Evolutionary conservation across 2,888 invertebrate species (phyloP), one percentile per base, ranked within the genome.

Genomic region (Abrostola triplasia): DNA sequence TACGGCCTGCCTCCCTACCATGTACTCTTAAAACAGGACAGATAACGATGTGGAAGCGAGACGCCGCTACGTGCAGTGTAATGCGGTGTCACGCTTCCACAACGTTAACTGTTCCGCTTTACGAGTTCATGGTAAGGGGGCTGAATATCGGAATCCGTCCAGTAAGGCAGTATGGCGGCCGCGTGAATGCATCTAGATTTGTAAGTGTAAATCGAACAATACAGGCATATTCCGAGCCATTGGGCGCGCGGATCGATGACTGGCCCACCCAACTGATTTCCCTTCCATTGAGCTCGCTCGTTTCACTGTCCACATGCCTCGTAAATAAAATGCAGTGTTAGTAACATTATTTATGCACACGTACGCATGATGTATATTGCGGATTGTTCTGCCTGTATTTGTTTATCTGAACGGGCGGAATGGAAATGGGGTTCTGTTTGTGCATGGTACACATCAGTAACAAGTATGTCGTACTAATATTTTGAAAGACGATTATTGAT

Each of bases 191-290:
- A 79, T 79, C 73, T 72, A 79, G 80, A 85, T 86, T 85, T 82
- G 83, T 82, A 81, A 83, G 84, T 89, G 86, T 86, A 86, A 90
- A 90, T 87, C 79, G 84, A 82, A 92, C 90, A 90, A 90, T 88
- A 88, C 83, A 82, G 80, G 79, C 76, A 79, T 79, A 84, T 90
- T 90, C 87, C 90, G 79, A 81, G 60, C 88, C 89, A 90, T 84
- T 89, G 91, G 80, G 72, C 83, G 75, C 77, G 75, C 77, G 79
- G 84, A 85, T 86, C 87, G 89, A 85, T 87, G 86, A 87, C 84
- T 84, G 88, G 86, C 59, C 58, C 84, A 62, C 57, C 53, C 59
- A 59, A 67, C 77, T 73, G 89, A 89, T 90, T 89, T 89, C 90
- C 86, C 81, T 81, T 64, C 84, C 86, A 88, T 87, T 86, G 87